Conservation (phyloP, 2,797 vertebrate species). For the Helarctos malayanus region DNA sequence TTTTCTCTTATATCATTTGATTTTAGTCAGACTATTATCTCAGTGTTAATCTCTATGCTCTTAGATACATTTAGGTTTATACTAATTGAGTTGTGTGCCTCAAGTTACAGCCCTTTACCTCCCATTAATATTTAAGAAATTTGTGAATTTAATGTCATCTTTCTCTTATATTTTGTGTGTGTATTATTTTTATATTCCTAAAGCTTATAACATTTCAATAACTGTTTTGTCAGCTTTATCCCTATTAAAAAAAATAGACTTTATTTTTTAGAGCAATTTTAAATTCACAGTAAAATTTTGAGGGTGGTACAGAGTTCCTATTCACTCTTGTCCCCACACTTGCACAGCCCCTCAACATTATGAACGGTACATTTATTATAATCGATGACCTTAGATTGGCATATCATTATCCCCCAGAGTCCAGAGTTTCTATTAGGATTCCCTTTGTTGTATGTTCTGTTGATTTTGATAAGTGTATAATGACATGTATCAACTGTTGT, state of each 20-base stretch:
- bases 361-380: neutral
- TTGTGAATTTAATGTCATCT: slow-evolving; percentile 7
- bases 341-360: neutral
- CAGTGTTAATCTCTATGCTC: neutral
- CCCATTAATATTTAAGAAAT: slow-evolving; percentile 42
- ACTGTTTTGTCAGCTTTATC: slow-evolving; percentile 29
- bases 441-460: neutral
- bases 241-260: neutral
- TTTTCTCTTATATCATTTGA: slow-evolving; percentile 21
- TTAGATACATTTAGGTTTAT: slow-evolving; percentile 45
- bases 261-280: neutral
- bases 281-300: neutral
- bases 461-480: neutral
- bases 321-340: neutral
- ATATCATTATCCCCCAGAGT: neutral
- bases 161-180: neutral
- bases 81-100: slow-evolving; percentile 10
- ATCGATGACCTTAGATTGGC: neutral
- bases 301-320: neutral
- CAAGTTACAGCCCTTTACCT: neutral
- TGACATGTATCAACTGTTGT: neutral
- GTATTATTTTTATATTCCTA: slow-evolving; percentile 4
- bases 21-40: neutral
- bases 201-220: neutral
- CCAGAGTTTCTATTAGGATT: neutral